phyloP scores from a whole-genome alignment of 2,888 invertebrate genomes.

The Chloromyia formosa region DNA sequence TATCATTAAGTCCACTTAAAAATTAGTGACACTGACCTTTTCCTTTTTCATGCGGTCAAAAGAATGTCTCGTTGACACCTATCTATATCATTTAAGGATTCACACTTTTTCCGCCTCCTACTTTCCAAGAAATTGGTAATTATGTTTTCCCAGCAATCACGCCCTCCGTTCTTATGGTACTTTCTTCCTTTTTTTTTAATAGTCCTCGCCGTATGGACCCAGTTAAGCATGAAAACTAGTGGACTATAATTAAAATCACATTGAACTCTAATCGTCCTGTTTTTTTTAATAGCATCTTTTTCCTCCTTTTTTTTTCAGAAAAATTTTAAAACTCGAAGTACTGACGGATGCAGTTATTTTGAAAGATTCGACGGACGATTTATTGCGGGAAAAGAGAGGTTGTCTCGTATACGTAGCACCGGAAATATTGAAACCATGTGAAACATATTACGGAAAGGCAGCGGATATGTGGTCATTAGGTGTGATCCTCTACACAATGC shows the following conservation, averaged over 20 bases:
- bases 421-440: conserved; percentile 81
- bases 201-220: not conserved
- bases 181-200: not conserved
- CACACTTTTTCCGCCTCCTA: too few species aligned
- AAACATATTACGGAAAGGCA: conserved; percentile 85
- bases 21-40: too few species aligned
- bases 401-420: conserved; percentile 96
- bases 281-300: not conserved
- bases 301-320: conserved; percentile 70
- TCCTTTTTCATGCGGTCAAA: too few species aligned
- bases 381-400: conserved; percentile 87
- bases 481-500: conserved; percentile 92
- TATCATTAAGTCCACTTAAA: too few species aligned
- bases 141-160: not conserved
- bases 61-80: too few species aligned
- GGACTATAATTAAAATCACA: conserved; percentile 31
- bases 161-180: not conserved
- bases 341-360: conserved; percentile 90
- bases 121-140: not conserved
- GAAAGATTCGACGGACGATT: conserved; percentile 81
- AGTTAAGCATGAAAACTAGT: too few species aligned
- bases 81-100: too few species aligned
- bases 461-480: conserved; percentile 93
- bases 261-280: conserved; percentile 7
- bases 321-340: conserved; percentile 84